These are phyloP conservation scores for Trididemnum miniatum DNA, from an alignment of 23 tunicate species.

Conservation along the genomic window DNA sequence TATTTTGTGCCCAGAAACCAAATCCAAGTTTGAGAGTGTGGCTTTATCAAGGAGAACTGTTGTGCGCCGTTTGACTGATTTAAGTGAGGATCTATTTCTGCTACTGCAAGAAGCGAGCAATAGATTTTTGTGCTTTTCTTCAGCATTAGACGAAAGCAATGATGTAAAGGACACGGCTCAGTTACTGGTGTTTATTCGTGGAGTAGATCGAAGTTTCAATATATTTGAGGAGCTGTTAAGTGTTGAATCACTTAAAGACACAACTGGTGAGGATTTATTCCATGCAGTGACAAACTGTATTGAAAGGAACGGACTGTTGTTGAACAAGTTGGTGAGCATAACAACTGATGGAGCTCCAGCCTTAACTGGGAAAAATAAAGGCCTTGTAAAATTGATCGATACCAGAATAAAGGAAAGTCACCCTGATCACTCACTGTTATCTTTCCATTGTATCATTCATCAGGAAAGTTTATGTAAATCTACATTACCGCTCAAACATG, in stretches of 20 bases:
- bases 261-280: conserved; percentile 49
- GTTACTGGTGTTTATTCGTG: conserved; percentile 40
- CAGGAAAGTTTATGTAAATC: conserved; percentile 37
- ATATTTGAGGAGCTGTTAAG: conserved; percentile 45
- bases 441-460: conserved; percentile 30
- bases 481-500: conserved; percentile 35
- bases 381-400: conserved; percentile 23
- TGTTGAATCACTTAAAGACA: conserved; percentile 48
- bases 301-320: conserved; percentile 3
- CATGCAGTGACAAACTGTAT: conserved; percentile 17
- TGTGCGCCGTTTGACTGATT: conserved; percentile 20
- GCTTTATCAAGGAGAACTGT: conserved; percentile 43
- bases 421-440: neutral
- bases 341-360: conserved; percentile 58
- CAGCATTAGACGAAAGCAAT: conserved; percentile 50
- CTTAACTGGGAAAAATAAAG: conserved; percentile 42
- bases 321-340: conserved; percentile 24
- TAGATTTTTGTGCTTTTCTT: conserved; percentile 15
- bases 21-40: conserved; percentile 17
- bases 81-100: conserved; percentile 16
- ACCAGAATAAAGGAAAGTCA: conserved; percentile 4
- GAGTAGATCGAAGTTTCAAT: conserved; percentile 34
- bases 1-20: conserved; percentile 31
- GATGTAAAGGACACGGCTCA: conserved; percentile 51
- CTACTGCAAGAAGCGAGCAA: conserved; percentile 10